Base-by-base conservation (phyloP, 2,888 invertebrate genomes). In the Eupithecia abbreviata region DNA sequence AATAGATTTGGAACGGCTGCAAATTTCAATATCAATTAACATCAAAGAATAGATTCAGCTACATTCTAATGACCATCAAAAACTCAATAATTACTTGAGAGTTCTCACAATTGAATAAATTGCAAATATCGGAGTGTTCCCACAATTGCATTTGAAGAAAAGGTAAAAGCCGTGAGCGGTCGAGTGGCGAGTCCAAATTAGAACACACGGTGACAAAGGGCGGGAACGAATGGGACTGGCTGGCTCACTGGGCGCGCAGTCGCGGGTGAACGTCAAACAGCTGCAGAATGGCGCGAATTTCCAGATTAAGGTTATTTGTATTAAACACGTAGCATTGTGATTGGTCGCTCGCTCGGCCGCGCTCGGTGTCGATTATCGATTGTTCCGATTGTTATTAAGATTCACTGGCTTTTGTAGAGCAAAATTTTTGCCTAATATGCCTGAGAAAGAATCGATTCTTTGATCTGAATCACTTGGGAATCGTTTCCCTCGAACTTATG, bases 251-350 rank as follows among this genome's bases (percentile, higher is more conserved):
- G 89, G 88, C 90, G 92, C 87, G 87, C 88, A 92, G 90, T 93
- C 91, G 90, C 86, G 84, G 87, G 90, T 89, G 87, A 88, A 88
- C 86, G 88, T 85, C 89, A 91, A 91, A 90, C 91, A 89, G 89
- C 90, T 90, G 89, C 87, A 85, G 86, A 87, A 87, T 86, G 87
- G 85, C 85, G 87, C 85, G 88, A 90, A 88, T 81, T 86, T 85
- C 80, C 84, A 91, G 92, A 92, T 92, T 90, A 91, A 90, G 87
- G 89, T 90, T 93, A 92, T 93, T 93, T 93, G 91, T 90, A 88
- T 85, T 89, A 93, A 93, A 93, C 93, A 91, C 86, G 88, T 82
- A 85, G 84, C 85, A 84, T 92, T 93, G 91, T 92, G 84, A 80
- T 79, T 88, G 90, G 82, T 85, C 90, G 86, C 87, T 82, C 87